These are phyloP conservation scores for Lepidochrysops patricia DNA, from an alignment of 2,888 invertebrate species.

Conservation along the genomic window DNA sequence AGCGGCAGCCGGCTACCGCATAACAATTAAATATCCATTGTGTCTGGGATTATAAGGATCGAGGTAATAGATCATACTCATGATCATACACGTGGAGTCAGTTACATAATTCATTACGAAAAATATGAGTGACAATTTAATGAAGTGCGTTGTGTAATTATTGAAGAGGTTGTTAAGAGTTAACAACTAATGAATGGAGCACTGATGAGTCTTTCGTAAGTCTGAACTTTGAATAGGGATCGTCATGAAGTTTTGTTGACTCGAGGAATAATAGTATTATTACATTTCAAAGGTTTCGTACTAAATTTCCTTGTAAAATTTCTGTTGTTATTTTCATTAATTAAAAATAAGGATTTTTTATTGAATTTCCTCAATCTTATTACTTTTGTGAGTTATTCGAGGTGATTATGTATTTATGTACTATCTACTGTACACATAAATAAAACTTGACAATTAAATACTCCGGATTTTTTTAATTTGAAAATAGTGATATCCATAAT, in stretches of 20 bases:
- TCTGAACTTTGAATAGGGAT: slow-evolving; percentile 16
- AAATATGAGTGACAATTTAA: slow-evolving; percentile 65
- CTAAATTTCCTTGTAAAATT: neutral
- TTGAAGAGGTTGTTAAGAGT: slow-evolving; percentile 53
- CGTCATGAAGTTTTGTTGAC: slow-evolving; percentile 13
- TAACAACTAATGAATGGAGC: slow-evolving; percentile 51
- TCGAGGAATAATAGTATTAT: neutral
- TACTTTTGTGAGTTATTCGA: too few species aligned
- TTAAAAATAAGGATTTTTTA: too few species aligned
- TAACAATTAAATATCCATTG: too few species aligned
- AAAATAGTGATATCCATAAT: too few species aligned
- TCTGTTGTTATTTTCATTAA: neutral
- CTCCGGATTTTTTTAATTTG: too few species aligned
- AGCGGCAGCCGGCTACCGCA: too few species aligned
- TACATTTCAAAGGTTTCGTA: neutral
- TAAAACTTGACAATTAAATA: too few species aligned
- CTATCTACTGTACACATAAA: too few species aligned
- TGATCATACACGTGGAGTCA: neutral
- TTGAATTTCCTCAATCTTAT: too few species aligned
- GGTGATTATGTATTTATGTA: too few species aligned
- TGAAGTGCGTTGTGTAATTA: slow-evolving; percentile 66
- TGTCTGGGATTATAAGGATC: too few species aligned
- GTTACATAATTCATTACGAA: slow-evolving; percentile 14
- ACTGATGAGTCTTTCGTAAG: slow-evolving; percentile 36
- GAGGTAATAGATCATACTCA: too few species aligned